Evolutionary conservation across 2,797 vertebrate species (phyloP).

Genomic region (Eulemur coronatus): DNA sequence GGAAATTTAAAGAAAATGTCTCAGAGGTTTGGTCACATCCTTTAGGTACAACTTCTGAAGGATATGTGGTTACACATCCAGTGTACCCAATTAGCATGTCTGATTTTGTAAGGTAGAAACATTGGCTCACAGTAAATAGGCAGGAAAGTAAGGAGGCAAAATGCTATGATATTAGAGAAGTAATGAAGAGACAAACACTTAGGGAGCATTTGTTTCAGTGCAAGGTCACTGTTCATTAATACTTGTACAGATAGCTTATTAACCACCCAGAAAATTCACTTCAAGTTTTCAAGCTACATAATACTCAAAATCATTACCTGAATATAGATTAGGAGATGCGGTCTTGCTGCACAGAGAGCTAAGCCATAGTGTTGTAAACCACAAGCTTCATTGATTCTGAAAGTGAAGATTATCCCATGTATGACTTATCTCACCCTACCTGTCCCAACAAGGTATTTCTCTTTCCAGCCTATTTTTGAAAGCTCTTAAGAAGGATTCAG

Average conservation of each 20-base stretch:
- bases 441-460: neutral
- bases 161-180: slow-evolving; percentile 47
- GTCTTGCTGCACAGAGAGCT: neutral
- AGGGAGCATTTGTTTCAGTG: slow-evolving; percentile 67
- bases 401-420: slow-evolving; percentile 49
- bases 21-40: neutral
- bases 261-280: slow-evolving; percentile 70
- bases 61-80: neutral
- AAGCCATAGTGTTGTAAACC: slow-evolving; percentile 11
- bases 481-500: neutral
- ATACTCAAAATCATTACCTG: slow-evolving; percentile 51
- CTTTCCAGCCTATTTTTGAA: neutral
- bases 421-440: neutral
- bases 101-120: slow-evolving; percentile 45
- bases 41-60: neutral
- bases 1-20: neutral
- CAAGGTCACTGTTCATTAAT: slow-evolving; percentile 80
- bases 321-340: neutral
- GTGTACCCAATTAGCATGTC: neutral
- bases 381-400: slow-evolving; percentile 41
- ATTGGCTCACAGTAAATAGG: neutral
- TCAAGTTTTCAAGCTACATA: slow-evolving; percentile 67
- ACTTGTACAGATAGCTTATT: slow-evolving; percentile 73
- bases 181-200: slow-evolving; percentile 65
- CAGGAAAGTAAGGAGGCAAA: slow-evolving; percentile 41